phyloP scores from a whole-genome alignment of 2,113 vertebrate species.

The Ictalurus punctatus region DNA sequence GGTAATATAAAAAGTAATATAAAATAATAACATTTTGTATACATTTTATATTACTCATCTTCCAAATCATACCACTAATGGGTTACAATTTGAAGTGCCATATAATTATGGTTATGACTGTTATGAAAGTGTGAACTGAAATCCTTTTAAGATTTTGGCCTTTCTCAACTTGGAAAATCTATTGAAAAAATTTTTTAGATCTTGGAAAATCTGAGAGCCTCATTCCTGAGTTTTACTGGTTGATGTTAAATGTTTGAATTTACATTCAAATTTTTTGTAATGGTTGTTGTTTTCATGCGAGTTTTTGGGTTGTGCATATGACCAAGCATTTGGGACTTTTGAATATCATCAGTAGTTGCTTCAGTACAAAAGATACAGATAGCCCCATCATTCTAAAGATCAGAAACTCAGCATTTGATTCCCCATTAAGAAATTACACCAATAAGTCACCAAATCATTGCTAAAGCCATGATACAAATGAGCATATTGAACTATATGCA shows the following conservation, averaged over 20 bases:
- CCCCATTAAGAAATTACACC: constrained; percentile 23
- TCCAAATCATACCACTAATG: not conserved
- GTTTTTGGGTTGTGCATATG: not conserved
- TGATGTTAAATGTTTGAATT: not conserved
- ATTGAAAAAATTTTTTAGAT: not conserved
- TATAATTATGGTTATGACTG: not conserved
- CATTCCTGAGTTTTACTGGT: not conserved
- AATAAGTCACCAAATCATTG: constrained; percentile 17
- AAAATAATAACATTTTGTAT: not conserved
- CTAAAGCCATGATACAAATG: constrained; percentile 35
- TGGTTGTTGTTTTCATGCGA: not conserved
- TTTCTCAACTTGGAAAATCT: not conserved
- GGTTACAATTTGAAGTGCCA: not conserved
- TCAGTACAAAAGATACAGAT: constrained; percentile 17
- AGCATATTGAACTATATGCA: constrained; percentile 14
- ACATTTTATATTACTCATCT: not conserved
- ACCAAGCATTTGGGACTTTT: not conserved
- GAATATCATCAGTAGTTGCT: not conserved
- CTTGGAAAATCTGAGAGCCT: not conserved
- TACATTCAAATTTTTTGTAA: not conserved
- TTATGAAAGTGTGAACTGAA: not conserved
- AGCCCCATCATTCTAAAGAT: constrained; percentile 6
- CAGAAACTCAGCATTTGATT: constrained; percentile 25
- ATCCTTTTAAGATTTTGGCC: not conserved
- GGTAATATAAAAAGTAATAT: no score